These are phyloP conservation scores for Chondrilla cf. caribensis DNA, from an alignment of 37 sponge, comb jelly and placozoan genomes.

Conservation along the genomic window DNA sequence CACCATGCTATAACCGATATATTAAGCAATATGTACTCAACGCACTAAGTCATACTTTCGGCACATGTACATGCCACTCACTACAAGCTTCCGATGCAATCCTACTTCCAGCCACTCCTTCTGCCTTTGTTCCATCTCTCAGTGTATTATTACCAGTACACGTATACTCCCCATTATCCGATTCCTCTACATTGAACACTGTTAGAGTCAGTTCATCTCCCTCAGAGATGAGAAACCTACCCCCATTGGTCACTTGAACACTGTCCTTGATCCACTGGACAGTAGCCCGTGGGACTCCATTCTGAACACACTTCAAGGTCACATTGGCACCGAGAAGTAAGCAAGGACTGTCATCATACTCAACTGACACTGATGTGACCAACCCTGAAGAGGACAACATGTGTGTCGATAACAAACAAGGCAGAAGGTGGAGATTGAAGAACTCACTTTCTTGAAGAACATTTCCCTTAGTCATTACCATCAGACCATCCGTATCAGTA, in stretches of 20 bases:
- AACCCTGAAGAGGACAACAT: background rate
- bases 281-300: slow-evolving; percentile 32
- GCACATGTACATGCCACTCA: background rate
- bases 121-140: background rate
- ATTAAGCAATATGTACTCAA: too few species aligned
- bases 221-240: background rate
- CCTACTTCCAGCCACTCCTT: too few species aligned
- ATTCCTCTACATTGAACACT: background rate
- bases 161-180: background rate
- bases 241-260: background rate
- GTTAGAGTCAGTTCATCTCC: background rate
- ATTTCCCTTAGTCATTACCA: background rate
- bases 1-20: too few species aligned
- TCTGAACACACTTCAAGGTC: slow-evolving; percentile 24
- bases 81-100: too few species aligned
- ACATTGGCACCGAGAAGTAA: background rate
- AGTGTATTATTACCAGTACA: background rate
- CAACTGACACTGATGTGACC: background rate
- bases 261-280: background rate
- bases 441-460: slow-evolving; percentile 25
- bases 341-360: background rate
- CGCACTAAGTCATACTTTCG: too few species aligned
- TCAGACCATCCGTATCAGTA: too few species aligned
- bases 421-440: background rate
- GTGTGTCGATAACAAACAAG: background rate